These are phyloP conservation scores for Entosphenus tridentatus DNA, from an alignment of 2,113 vertebrate species.

Conservation along the genomic window DNA sequence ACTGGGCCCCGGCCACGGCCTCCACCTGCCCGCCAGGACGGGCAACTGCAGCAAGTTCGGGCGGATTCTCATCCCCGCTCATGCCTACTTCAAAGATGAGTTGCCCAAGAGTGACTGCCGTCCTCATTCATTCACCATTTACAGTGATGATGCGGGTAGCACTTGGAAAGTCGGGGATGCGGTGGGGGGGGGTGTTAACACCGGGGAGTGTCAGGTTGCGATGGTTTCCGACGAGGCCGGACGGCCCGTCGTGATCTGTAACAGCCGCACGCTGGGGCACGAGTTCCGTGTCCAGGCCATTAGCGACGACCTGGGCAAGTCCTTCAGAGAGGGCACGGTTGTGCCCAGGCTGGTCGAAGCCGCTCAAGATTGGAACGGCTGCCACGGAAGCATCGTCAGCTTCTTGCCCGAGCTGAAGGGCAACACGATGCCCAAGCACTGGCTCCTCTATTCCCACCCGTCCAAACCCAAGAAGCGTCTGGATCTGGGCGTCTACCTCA, in stretches of 20 bases:
- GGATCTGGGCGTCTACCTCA: slow-evolving; percentile 52
- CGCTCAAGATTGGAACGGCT: slow-evolving; percentile 18
- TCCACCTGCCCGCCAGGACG: slow-evolving; percentile 23
- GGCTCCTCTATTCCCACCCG: slow-evolving; percentile 69
- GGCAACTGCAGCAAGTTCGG: slow-evolving; percentile 18
- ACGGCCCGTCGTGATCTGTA: slow-evolving; percentile 42
- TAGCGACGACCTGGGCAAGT: slow-evolving; percentile 25
- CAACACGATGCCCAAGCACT: slow-evolving; percentile 13
- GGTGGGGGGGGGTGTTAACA: slow-evolving; percentile 14
- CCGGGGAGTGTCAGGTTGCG: slow-evolving; percentile 56
- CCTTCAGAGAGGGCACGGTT: slow-evolving; percentile 21
- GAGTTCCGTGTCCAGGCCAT: slow-evolving; percentile 35
- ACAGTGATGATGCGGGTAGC: slow-evolving; percentile 43
- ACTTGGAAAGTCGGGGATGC: slow-evolving; percentile 31
- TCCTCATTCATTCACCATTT: slow-evolving; percentile 40
- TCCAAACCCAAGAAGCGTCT: slow-evolving; percentile 22
- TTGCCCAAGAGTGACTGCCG: slow-evolving; percentile 14
- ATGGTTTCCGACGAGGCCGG: slow-evolving; percentile 25
- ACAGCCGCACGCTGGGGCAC: slow-evolving; percentile 24
- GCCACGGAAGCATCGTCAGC: slow-evolving; percentile 65
- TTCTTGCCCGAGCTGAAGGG: slow-evolving; percentile 21
- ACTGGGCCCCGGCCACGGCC: slow-evolving; percentile 63
- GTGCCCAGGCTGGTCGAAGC: slow-evolving; percentile 30
- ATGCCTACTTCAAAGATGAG: slow-evolving; percentile 34
- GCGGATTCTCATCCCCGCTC: slow-evolving; percentile 48